Evolutionary conservation across 2,797 vertebrate species (phyloP), one percentile per base, ranked within the genome.

Genomic region (Orientallactaga sibirica): DNA sequence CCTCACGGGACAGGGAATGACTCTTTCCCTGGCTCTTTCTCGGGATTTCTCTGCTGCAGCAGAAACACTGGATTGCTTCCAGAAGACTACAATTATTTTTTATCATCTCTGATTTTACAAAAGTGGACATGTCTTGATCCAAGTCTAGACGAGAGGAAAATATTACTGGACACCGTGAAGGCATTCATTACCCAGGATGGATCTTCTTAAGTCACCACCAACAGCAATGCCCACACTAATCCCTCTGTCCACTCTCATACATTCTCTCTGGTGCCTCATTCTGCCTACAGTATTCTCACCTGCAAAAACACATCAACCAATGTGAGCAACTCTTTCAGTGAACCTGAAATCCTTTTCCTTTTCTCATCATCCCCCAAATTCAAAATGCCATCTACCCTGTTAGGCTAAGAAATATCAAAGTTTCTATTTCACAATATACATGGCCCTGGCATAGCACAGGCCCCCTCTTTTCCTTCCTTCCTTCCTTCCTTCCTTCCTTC

Each of bases 331-430:
- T 78, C 83, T 93, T 92, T 82, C 95, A 92, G 14, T 95, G 96
- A 96, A 95, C 96, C 94, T 67, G 93, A 97, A 96, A 95, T 95
- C 93, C 86, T 85, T 92, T 97, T 95, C 86, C 92, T 94, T 92
- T 94, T 90, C 96, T 94, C 43, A 83, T 75, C n/a, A 9, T 66
- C 81, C 70, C 79, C 82, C 81, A 80, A 91, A 87, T 87, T 93
- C 88, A 94, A 84, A 86, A 87, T 22, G 6, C 70, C 68, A 82
- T 80, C 92, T 62, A 67, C 29, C 19, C 27, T 71, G 68, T 18
- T n/a, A 55, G 2, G 8, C 10, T 64, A 88, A 85, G 55, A 94
- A 62, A 27, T 7, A 24, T 68, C n/a, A 70, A 2, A 73, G 48
- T 22, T 93, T 71, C 76, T 86, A 81, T 33, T 86, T 84, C 79